Conservation (phyloP, 2,888 invertebrate species). For the Cheilosia pagana region DNA sequence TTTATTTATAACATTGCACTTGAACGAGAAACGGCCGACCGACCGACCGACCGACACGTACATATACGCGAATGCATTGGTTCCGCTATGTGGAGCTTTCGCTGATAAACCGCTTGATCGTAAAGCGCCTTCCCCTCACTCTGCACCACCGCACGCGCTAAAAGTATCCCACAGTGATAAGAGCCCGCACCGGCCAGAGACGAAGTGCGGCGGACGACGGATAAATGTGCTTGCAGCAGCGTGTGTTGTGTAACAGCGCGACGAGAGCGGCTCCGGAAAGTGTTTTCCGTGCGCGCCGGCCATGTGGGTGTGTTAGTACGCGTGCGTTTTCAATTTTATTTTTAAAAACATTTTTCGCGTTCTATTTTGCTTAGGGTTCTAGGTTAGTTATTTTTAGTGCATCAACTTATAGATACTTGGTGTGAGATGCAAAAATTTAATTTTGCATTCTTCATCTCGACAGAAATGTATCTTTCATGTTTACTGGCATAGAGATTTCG, state of each 20-base stretch:
- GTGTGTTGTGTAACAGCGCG: slow-evolving; percentile 58
- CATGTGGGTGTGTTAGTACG: slow-evolving; percentile 72
- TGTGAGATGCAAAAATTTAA: slow-evolving; percentile 54
- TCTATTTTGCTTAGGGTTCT: slow-evolving; percentile 67
- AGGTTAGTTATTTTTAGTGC: slow-evolving; percentile 71
- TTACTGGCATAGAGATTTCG: slow-evolving; percentile 36
- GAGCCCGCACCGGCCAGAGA: slow-evolving; percentile 6
- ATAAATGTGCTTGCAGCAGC: slow-evolving; percentile 43
- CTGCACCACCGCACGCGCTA: background rate
- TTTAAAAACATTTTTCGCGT: slow-evolving; percentile 54
- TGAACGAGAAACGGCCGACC: slow-evolving; percentile 43
- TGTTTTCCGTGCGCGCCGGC: slow-evolving; percentile 30
- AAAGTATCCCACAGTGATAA: slow-evolving; percentile 54
- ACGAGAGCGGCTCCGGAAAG: slow-evolving; percentile 38
- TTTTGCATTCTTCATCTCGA: slow-evolving; percentile 21
- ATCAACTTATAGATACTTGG: slow-evolving; percentile 32
- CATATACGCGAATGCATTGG: slow-evolving; percentile 63
- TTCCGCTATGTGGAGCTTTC: slow-evolving; percentile 24
- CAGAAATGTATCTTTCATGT: slow-evolving; percentile 38
- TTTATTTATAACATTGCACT: slow-evolving; percentile 72
- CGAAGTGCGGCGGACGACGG: background rate
- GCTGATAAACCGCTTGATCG: slow-evolving; percentile 55
- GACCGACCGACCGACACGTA: slow-evolving; percentile 1
- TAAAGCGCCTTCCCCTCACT: background rate
- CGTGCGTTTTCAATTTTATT: slow-evolving; percentile 73